Evolutionary conservation across 1,140 invertebrate genomes (phyloP).

Genomic region (Formica selysi): DNA sequence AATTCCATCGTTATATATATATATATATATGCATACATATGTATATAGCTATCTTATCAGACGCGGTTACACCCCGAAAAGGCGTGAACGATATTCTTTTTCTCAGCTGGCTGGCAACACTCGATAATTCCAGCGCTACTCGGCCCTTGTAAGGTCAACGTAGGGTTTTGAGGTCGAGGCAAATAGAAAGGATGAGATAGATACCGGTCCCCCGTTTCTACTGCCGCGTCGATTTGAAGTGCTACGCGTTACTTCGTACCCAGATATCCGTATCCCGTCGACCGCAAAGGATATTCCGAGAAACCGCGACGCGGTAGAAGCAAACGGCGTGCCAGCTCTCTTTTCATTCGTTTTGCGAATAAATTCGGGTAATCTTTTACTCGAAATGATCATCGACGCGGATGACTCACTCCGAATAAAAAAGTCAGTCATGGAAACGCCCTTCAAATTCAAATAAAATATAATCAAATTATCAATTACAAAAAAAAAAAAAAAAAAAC

Average conservation of each 20-base stretch:
- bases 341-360: conserved; percentile 16
- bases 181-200: conserved; percentile 69
- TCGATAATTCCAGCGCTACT: conserved; percentile 39
- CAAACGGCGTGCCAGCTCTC: conserved; percentile 60
- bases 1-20: too few relatives aligned
- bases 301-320: conserved; percentile 66
- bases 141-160: conserved; percentile 62
- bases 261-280: conserved; percentile 71
- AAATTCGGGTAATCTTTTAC: conserved; percentile 21
- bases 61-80: conserved; percentile 69
- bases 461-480: neutral
- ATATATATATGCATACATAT: too few relatives aligned
- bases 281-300: conserved; percentile 78
- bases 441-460: neutral
- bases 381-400: conserved; percentile 25
- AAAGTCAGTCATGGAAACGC: conserved; percentile 59
- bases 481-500: too few relatives aligned
- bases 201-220: conserved; percentile 19
- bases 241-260: conserved; percentile 40
- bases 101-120: conserved; percentile 53
- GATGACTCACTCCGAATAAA: conserved; percentile 76
- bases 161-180: conserved; percentile 49
- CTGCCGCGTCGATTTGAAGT: neutral
- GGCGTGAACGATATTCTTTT: conserved; percentile 74
- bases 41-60: conserved; percentile 72